A percentile compares a stretch with the other conserved stretches of the same genome.
Evolutionary conservation across 2,797 vertebrate genomes (phyloP).

Genomic region (Agapornis canus): DNA sequence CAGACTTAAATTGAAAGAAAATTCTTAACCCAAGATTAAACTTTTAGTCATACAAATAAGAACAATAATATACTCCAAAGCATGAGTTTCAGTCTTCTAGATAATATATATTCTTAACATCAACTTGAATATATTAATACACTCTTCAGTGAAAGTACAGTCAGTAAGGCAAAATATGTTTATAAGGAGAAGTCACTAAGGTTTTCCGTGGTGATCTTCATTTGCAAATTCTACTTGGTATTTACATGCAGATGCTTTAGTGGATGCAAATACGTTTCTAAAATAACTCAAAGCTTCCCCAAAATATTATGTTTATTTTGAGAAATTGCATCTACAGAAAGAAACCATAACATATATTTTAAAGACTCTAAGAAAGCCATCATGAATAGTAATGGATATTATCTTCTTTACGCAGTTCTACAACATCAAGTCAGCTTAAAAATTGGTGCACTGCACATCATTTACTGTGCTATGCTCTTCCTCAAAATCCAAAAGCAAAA

Average conservation of each 20-base stretch:
- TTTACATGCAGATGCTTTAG: not conserved
- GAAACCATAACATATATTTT: not conserved
- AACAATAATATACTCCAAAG: not conserved
- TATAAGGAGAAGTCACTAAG: conserved; percentile 21
- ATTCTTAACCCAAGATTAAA: not conserved
- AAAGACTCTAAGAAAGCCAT: not conserved
- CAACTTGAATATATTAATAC: not conserved
- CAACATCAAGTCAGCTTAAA: not conserved
- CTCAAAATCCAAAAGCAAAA: not conserved
- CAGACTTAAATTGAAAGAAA: not conserved
- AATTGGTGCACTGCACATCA: not conserved
- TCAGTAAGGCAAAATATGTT: conserved; percentile 49
- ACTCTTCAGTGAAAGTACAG: not conserved
- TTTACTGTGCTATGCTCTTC: not conserved
- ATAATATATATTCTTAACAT: not conserved
- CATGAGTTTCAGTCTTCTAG: not conserved
- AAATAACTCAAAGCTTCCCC: conserved; percentile 18
- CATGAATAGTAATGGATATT: not conserved
- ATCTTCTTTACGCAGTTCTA: not conserved
- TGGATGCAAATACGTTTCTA: conserved; percentile 25
- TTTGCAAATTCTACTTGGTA: conserved; percentile 29
- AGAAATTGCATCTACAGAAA: not conserved
- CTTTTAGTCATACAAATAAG: not conserved
- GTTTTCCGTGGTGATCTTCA: conserved; percentile 10
- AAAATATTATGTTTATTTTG: not conserved